Base-by-base conservation (phyloP, 37 sponge, comb jelly and placozoan species). In the Mnemiopsis leidyi region DNA sequence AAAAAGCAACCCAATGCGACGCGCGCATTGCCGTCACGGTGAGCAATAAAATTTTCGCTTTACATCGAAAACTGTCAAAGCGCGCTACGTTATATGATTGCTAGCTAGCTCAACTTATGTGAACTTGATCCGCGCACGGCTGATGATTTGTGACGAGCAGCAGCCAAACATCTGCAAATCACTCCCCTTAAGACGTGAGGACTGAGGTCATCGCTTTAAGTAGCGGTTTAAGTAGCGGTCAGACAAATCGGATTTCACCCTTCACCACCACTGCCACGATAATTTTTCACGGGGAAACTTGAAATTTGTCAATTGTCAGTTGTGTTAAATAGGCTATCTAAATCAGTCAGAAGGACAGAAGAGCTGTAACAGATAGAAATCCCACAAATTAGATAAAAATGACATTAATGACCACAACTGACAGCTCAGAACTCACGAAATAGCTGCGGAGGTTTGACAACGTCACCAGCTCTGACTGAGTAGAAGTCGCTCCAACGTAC, bases 401-500 rank as follows among this genome's bases (percentile, higher is more conserved):
- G n/a, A n/a, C n/a, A n/a, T n/a, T n/a, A n/a, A n/a, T n/a, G n/a
- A n/a, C n/a, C n/a, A n/a, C n/a, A n/a, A 69, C 73, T 69, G 73
- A 69, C 73, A 69, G 61, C 5, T 13, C n/a, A n/a, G n/a, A 5
- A 36, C 82, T 30, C 34, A 79, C 82, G 31, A 37, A 85, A 85
- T 28, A 85, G 61, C 0, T 1, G 20, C 0, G 90, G 9, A 5
- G 90, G 7, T 13, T 35, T 39, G 26, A 33, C 0, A 18, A 85
- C 61, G 25, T 18, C 40, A 85, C 0, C 26, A 0, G 90, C 2
- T 25, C 20, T 2, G 32, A 9, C 28, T 7, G 25, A 23, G 90
- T 85, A 85, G 29, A 85, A 40, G 36, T 85, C 90, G 39, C 90
- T 85, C 90, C 90, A 85, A 23, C 61, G 33, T 9, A 85, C 28